phyloP scores from a whole-genome alignment of 64 coral and sea anemone species.

The Stichodactyla helianthus region DNA sequence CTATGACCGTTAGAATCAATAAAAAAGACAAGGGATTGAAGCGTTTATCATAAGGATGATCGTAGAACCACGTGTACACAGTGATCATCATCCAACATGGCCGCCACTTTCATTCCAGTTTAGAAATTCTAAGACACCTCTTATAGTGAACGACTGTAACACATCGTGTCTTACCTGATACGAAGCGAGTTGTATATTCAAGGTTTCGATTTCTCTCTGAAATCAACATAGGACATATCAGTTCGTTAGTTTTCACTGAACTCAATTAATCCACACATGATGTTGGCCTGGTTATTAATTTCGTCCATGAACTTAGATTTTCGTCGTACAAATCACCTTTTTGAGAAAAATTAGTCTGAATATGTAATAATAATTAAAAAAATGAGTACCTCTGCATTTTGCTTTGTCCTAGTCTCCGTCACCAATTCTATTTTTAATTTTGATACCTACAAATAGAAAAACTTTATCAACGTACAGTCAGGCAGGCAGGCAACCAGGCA shows the following conservation, averaged over 20 bases:
- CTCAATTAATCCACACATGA: too few species aligned
- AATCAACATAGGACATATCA: neutral
- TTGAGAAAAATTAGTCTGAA: too few species aligned
- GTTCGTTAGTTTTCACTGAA: neutral
- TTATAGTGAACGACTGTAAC: too few species aligned
- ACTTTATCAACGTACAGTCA: neutral
- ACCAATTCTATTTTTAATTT: conserved; percentile 30
- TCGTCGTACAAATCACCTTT: too few species aligned
- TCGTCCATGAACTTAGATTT: too few species aligned
- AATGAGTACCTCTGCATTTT: conserved; percentile 1
- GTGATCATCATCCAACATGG: too few species aligned
- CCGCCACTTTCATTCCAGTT: too few species aligned
- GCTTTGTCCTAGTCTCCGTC: conserved; percentile 34
- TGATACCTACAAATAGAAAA: conserved; percentile 8
- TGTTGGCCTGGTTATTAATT: too few species aligned
- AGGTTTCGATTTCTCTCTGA: conserved; percentile 50
- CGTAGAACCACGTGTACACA: too few species aligned
- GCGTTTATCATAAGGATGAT: too few species aligned
- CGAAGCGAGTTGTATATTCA: conserved; percentile 57
- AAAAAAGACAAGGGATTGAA: neutral
- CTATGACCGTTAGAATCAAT: neutral
- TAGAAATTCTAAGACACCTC: too few species aligned
- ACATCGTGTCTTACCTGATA: conserved; percentile 38
- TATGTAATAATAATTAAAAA: too few species aligned
- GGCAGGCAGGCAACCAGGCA: neutral